phyloP scores from a whole-genome alignment of 2,113 vertebrate genomes.

The Acanthisitta chloris region DNA sequence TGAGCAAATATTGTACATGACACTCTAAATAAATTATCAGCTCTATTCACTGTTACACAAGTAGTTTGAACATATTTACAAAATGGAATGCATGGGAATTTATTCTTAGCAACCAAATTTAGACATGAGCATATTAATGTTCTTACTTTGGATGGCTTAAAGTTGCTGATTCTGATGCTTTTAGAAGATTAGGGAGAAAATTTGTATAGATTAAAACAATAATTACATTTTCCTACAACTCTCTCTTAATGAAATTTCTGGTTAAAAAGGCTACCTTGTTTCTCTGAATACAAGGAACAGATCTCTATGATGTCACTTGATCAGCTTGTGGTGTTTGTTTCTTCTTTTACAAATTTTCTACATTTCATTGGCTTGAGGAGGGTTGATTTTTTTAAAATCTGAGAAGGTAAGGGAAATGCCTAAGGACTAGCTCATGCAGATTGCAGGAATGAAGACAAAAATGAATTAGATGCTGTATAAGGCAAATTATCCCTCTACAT shows the following conservation, averaged over 20 bases:
- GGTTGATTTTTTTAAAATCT: neutral
- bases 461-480: neutral
- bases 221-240: neutral
- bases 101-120: slow-evolving; percentile 19
- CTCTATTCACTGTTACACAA: slow-evolving; percentile 21
- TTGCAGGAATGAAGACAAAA: neutral
- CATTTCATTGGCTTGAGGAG: neutral
- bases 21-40: slow-evolving; percentile 60
- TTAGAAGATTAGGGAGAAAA: neutral
- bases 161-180: neutral
- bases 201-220: neutral
- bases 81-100: slow-evolving; percentile 5
- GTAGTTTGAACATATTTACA: slow-evolving; percentile 45
- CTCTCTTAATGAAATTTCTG: neutral
- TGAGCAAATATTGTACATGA: neutral
- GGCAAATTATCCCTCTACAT: neutral
- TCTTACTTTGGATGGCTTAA: neutral
- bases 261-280: neutral
- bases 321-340: neutral
- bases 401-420: neutral
- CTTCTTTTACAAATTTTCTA: neutral
- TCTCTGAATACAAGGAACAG: neutral
- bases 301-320: neutral
- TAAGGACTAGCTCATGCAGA: neutral
- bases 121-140: neutral